A percentile compares a stretch with the other conserved stretches of the same genome.
phyloP scores from a whole-genome alignment of 2,888 invertebrate species.

The Dichetophora obliterata region DNA sequence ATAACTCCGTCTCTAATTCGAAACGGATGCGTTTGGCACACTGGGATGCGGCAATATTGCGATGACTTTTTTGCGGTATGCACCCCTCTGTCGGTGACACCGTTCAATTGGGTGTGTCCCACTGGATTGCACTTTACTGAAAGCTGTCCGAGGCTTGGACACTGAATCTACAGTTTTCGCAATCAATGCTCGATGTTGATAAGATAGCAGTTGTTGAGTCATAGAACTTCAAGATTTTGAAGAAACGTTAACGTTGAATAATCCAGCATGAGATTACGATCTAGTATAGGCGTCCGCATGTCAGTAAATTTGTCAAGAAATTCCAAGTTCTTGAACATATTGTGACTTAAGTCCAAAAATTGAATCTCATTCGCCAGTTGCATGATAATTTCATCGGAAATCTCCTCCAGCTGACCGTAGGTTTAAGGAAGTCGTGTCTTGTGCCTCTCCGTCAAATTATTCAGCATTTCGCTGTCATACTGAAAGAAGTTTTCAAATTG shows the following conservation, averaged over 20 bases:
- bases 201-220: conserved; percentile 78
- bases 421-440: conserved; percentile 71
- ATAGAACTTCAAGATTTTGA: conserved; percentile 79
- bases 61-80: conserved; percentile 51
- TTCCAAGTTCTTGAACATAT: conserved; percentile 79
- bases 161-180: conserved; percentile 75
- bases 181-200: conserved; percentile 78
- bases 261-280: conserved; percentile 81
- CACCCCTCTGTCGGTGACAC: conserved; percentile 69
- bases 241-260: conserved; percentile 77
- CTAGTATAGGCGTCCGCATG: conserved; percentile 81
- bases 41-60: conserved; percentile 49
- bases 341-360: conserved; percentile 79
- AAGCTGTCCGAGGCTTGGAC: conserved; percentile 79
- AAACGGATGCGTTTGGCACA: too few species aligned
- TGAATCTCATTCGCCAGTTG: conserved; percentile 73
- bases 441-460: neutral
- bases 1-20: too few species aligned
- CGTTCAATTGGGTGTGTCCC: conserved; percentile 80
- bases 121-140: conserved; percentile 85
- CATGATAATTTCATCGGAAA: conserved; percentile 75
- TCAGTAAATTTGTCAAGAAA: conserved; percentile 78
- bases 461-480: neutral
- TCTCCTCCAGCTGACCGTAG: conserved; percentile 75
- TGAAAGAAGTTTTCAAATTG: conserved; percentile 25